These are phyloP conservation scores for Nerophis lumbriciformis DNA, from an alignment of 2,113 vertebrate species.

Conservation along the genomic window DNA sequence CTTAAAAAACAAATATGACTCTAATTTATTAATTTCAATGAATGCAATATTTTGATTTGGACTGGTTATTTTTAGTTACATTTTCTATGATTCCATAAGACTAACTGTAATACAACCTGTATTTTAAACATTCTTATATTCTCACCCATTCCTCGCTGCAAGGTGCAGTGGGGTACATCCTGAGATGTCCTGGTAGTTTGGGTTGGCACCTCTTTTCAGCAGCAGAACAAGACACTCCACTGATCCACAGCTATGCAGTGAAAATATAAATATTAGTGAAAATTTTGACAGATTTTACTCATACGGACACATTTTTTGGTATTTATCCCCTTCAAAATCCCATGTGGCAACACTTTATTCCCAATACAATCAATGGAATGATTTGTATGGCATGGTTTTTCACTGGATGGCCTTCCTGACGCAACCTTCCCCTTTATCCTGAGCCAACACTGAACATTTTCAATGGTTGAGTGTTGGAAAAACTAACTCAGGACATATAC, in stretches of 20 bases:
- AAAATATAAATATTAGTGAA: not conserved
- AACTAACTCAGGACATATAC: too few relatives aligned
- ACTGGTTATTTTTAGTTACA: too few relatives aligned
- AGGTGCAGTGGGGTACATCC: constrained; percentile 96
- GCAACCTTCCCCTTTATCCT: too few relatives aligned
- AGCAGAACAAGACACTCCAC: constrained; percentile 93
- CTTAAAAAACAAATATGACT: too few relatives aligned
- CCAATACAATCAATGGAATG: not conserved
- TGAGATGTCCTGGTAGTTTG: constrained; percentile 98
- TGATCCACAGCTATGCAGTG: constrained; percentile 84
- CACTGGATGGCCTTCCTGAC: too few relatives aligned
- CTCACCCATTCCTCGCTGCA: constrained; percentile 95
- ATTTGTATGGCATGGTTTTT: too few relatives aligned
- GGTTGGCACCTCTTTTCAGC: constrained; percentile 93
- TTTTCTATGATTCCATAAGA: not conserved
- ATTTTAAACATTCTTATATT: not conserved
- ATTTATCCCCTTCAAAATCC: not conserved
- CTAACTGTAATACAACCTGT: too few relatives aligned
- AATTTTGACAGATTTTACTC: too few relatives aligned
- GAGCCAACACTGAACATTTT: too few relatives aligned
- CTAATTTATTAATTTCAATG: too few relatives aligned
- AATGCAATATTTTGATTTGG: too few relatives aligned
- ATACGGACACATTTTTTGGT: not conserved
- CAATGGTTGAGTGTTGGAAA: too few relatives aligned
- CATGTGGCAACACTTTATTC: not conserved